Percentiles rank a stretch among this genome's conserved stretches.
These are phyloP conservation scores for Luscinia luscinia DNA, from an alignment of 2,797 vertebrate species.

Conservation along the genomic window DNA sequence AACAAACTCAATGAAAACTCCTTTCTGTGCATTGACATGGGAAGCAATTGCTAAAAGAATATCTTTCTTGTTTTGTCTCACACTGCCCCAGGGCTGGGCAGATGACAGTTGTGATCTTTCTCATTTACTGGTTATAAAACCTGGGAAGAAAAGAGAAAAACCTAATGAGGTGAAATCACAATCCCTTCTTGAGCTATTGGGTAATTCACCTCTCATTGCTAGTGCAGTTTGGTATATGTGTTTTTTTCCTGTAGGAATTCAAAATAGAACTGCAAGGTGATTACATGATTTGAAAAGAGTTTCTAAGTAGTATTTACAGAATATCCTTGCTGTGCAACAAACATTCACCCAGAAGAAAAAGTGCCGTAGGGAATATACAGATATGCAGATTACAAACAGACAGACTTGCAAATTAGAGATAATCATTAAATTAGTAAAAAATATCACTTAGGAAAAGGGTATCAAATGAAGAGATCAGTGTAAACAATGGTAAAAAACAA, in stretches of 20 bases:
- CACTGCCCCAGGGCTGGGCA: slow-evolving; percentile 55
- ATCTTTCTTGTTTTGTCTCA: slow-evolving; percentile 61
- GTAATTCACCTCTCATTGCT: slow-evolving; percentile 11
- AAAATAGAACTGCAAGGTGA: neutral
- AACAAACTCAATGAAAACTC: slow-evolving; percentile 66
- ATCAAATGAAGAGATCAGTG: neutral
- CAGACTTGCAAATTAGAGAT: neutral
- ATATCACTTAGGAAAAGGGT: neutral
- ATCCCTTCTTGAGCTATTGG: slow-evolving; percentile 23
- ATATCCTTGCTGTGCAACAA: neutral
- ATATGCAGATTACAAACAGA: neutral
- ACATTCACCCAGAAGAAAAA: neutral
- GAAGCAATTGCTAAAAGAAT: slow-evolving; percentile 51
- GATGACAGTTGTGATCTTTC: slow-evolving; percentile 69
- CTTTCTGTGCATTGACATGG: slow-evolving; percentile 69
- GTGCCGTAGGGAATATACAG: neutral
- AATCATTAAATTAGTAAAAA: neutral
- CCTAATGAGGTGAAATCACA: slow-evolving; percentile 57
- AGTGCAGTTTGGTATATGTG: neutral
- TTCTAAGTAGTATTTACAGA: neutral
- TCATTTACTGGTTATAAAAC: slow-evolving; percentile 81
- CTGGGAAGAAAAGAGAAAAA: slow-evolving; percentile 71
- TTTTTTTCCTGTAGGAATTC: neutral
- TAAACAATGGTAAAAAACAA: neutral
- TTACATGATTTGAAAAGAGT: neutral